These are phyloP conservation scores for Caenorhabditis sinica DNA, from an alignment of 2,888 invertebrate genomes.

Conservation along the genomic window DNA sequence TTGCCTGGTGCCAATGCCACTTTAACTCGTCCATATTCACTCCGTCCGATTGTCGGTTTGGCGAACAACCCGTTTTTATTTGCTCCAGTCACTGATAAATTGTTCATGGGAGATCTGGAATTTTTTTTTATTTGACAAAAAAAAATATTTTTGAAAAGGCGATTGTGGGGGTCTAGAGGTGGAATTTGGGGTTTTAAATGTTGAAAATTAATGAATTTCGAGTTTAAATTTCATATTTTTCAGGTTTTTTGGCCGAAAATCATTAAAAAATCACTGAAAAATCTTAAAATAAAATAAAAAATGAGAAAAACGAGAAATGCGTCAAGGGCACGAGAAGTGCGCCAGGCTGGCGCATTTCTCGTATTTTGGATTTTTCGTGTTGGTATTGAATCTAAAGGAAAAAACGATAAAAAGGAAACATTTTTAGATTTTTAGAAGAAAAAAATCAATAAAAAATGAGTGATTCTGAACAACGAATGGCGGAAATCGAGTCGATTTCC, in stretches of 20 bases:
- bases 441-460: constrained; percentile 32
- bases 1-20: constrained; percentile 80
- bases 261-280: constrained; percentile 15
- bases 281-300: too few relatives aligned
- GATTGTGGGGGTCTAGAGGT: too few relatives aligned
- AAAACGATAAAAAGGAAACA: too few relatives aligned
- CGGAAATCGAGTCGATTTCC: constrained; percentile 61
- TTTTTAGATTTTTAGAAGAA: neutral
- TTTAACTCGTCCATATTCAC: constrained; percentile 80
- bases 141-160: neutral
- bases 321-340: constrained; percentile 9
- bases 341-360: constrained; percentile 6
- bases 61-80: constrained; percentile 38
- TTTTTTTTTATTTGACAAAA: neutral
- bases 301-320: neutral
- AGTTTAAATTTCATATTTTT: neutral
- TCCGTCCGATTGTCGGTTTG: constrained; percentile 72
- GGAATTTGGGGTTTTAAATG: too few relatives aligned
- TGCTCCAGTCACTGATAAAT: constrained; percentile 47
- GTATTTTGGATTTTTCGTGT: neutral
- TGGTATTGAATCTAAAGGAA: neutral
- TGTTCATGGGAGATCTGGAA: constrained; percentile 59
- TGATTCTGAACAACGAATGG: constrained; percentile 48
- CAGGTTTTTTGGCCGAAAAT: neutral
- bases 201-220: neutral